phyloP scores from a whole-genome alignment of 1,140 invertebrate genomes.

The Aphelinus certus region DNA sequence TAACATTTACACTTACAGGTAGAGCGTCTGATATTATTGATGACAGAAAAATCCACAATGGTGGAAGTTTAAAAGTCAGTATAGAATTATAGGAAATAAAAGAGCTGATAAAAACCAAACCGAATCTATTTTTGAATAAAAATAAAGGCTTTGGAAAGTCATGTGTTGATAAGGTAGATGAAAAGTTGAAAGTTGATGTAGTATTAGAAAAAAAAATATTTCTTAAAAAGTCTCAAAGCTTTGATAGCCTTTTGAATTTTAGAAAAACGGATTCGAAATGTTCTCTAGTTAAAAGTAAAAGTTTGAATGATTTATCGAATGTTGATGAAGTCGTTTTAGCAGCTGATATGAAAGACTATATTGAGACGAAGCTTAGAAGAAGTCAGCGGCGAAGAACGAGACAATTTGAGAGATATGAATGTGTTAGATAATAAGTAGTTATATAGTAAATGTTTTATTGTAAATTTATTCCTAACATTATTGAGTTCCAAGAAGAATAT shows the following conservation, averaged over 20 bases:
- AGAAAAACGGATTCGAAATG: background rate
- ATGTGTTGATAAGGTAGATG: conserved; percentile 28
- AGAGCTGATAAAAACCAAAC: conserved; percentile 47
- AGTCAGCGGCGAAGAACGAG: conserved; percentile 35
- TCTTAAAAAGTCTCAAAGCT: conserved; percentile 38
- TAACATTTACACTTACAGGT: conserved; percentile 26
- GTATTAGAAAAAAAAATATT: conserved; percentile 22
- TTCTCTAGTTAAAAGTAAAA: conserved; percentile 29
- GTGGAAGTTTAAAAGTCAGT: conserved; percentile 52
- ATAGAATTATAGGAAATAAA: conserved; percentile 58
- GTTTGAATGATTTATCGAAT: conserved; percentile 35
- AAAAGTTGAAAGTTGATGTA: conserved; percentile 24
- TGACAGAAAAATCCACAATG: background rate
- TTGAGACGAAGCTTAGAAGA: conserved; percentile 29
- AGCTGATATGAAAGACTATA: conserved; percentile 30
- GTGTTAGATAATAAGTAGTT: conserved; percentile 42
- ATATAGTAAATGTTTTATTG: conserved; percentile 1
- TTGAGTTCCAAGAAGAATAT: conserved; percentile 8
- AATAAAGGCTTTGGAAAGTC: conserved; percentile 5
- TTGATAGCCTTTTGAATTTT: conserved; percentile 25
- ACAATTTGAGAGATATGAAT: conserved; percentile 43
- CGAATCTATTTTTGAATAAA: conserved; percentile 48
- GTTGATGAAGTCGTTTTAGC: too few relatives aligned
- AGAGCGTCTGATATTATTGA: conserved; percentile 14
- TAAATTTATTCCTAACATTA: conserved; percentile 26